These are phyloP conservation scores for Eupithecia inturbata DNA, from an alignment of 2,888 invertebrate genomes.

Conservation along the genomic window DNA sequence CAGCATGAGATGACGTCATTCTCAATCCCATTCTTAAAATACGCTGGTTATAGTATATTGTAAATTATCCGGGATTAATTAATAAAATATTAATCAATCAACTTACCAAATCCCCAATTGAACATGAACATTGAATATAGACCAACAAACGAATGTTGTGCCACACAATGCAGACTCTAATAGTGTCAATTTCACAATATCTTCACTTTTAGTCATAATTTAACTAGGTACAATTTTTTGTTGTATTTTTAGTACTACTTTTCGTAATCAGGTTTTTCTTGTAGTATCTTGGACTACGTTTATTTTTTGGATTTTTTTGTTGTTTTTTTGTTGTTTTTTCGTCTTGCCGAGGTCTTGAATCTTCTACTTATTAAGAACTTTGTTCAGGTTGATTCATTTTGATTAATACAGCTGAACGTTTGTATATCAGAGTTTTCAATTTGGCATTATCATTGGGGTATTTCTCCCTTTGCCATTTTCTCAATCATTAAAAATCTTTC, in stretches of 20 bases:
- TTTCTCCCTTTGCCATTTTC: slow-evolving; percentile 5
- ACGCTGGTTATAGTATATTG: neutral
- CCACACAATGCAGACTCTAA: slow-evolving; percentile 37
- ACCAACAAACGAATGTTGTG: slow-evolving; percentile 35
- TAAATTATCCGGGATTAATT: slow-evolving; percentile 22
- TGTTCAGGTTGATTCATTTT: slow-evolving; percentile 18
- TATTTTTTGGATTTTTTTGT: too few species aligned
- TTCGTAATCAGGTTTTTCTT: neutral
- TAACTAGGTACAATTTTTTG: slow-evolving; percentile 13
- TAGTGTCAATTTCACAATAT: slow-evolving; percentile 30
- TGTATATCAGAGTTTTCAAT: slow-evolving; percentile 4
- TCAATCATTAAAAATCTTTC: slow-evolving; percentile 8
- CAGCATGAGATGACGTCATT: neutral
- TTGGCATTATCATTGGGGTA: slow-evolving; percentile 18
- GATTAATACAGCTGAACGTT: slow-evolving; percentile 8
- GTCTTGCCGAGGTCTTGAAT: slow-evolving; percentile 2
- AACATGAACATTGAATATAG: slow-evolving; percentile 32
- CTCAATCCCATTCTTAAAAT: neutral
- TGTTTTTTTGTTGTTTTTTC: neutral
- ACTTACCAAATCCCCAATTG: slow-evolving; percentile 32
- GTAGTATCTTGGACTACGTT: neutral
- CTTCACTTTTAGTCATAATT: slow-evolving; percentile 10
- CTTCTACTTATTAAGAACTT: slow-evolving; percentile 19
- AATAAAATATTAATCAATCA: slow-evolving; percentile 25
- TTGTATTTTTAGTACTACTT: slow-evolving; percentile 4